These are phyloP conservation scores for Chrysemys picta DNA, from an alignment of 2,113 vertebrate genomes.

Conservation along the genomic window DNA sequence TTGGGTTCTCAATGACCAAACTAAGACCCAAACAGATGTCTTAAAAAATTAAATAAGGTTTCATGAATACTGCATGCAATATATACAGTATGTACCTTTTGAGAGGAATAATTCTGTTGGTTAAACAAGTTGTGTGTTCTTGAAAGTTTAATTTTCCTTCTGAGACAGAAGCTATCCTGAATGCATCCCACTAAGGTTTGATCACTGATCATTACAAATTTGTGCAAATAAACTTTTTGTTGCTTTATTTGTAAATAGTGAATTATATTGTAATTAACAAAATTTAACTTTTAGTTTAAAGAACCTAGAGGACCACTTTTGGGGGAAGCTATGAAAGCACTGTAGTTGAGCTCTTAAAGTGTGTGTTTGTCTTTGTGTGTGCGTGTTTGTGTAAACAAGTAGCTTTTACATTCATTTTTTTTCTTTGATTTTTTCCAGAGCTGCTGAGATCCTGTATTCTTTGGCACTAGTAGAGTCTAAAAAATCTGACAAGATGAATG, in stretches of 20 bases:
- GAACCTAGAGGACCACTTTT: fast-evolving
- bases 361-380: not conserved
- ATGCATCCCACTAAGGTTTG: not conserved
- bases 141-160: not conserved
- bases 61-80: not conserved
- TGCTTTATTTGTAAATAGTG: not conserved
- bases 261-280: not conserved
- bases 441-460: slow-evolving; percentile 91
- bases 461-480: slow-evolving; percentile 84
- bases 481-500: slow-evolving; percentile 72
- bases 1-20: not conserved
- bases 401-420: not conserved
- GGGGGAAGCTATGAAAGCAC: not conserved
- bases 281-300: not conserved
- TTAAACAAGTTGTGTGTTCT: not conserved
- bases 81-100: fast-evolving
- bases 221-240: not conserved
- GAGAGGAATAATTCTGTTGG: not conserved
- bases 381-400: not conserved
- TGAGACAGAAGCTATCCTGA: not conserved
- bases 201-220: not conserved
- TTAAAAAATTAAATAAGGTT: not conserved
- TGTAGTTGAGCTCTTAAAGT: not conserved
- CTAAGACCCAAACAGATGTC: not conserved
- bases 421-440: slow-evolving; percentile 78